A percentile compares a stretch with the other conserved stretches of the same genome.
Conservation (phyloP, 2,888 invertebrate genomes). For the Parochlus steinenii region DNA sequence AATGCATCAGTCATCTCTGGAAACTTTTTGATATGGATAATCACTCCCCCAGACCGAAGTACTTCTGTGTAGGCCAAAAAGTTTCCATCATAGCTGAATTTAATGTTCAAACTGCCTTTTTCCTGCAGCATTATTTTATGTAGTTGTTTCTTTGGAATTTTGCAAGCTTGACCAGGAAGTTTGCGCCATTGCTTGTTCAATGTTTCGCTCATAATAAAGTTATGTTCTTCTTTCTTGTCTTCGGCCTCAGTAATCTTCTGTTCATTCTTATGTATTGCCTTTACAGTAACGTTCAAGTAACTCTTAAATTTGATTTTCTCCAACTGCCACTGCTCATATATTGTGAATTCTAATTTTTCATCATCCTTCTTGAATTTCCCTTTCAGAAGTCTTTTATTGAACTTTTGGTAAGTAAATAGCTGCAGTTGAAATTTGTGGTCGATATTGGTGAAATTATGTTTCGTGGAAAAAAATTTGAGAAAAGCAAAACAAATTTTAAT, state of each 20-base stretch:
- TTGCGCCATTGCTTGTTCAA: constrained; percentile 1
- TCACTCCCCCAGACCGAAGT: neutral
- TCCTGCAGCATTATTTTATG: constrained; percentile 1
- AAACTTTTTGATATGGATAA: constrained; percentile 8
- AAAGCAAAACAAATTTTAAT: constrained; percentile 10
- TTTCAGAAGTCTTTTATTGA: neutral
- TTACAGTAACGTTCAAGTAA: neutral
- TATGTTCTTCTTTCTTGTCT: neutral
- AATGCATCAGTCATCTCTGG: constrained; percentile 7
- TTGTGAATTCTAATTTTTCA: neutral
- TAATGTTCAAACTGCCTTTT: constrained; percentile 4
- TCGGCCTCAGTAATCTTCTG: neutral
- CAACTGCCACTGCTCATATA: constrained; percentile 9
- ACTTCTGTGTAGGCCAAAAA: constrained; percentile 6
- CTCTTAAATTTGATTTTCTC: neutral
- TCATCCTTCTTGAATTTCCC: neutral
- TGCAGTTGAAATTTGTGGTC: constrained; percentile 8
- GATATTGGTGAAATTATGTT: constrained; percentile 3
- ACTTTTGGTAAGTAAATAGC: constrained; percentile 7
- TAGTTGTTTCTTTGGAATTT: constrained; percentile 7
- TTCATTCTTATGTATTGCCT: neutral
- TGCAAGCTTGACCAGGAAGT: constrained; percentile 10
- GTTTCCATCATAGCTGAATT: constrained; percentile 10
- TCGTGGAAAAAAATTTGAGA: constrained; percentile 4
- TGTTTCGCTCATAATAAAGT: too few species aligned